Conservation (phyloP, 2,888 invertebrate genomes). For the Bhutanitis thaidina region DNA sequence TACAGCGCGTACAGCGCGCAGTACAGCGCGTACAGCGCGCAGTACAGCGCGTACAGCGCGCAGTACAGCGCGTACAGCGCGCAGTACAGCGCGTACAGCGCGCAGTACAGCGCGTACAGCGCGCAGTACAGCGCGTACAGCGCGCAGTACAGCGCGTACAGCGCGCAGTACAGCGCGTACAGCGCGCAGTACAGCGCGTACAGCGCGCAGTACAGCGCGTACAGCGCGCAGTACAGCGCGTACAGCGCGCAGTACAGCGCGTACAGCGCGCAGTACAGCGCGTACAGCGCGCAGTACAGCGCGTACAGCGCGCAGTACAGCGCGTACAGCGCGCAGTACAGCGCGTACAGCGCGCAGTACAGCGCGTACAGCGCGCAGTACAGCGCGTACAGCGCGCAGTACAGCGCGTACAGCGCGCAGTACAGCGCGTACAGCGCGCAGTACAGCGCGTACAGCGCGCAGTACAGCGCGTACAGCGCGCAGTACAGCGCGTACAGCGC, state of each 20-base stretch:
- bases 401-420: slow-evolving; percentile 61
- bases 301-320: slow-evolving; percentile 40
- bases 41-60: slow-evolving; percentile 43
- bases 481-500: too few species aligned
- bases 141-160: slow-evolving; percentile 52
- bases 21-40: slow-evolving; percentile 59
- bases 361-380: too few species aligned
- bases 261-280: slow-evolving; percentile 43
- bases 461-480: slow-evolving; percentile 50
- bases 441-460: slow-evolving; percentile 38
- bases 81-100: slow-evolving; percentile 48
- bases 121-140: slow-evolving; percentile 30
- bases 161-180: slow-evolving; percentile 54
- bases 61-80: slow-evolving; percentile 38
- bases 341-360: slow-evolving; percentile 46
- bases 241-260: slow-evolving; percentile 26
- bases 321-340: slow-evolving; percentile 44
- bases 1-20: slow-evolving; percentile 33
- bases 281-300: slow-evolving; percentile 59
- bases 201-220: slow-evolving; percentile 46
- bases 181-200: slow-evolving; percentile 39
- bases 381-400: slow-evolving; percentile 35
- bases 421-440: slow-evolving; percentile 39
- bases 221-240: slow-evolving; percentile 47
- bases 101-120: too few species aligned